Conservation (phyloP, 2,888 invertebrate genomes). For the Oscheius onirici region DNA sequence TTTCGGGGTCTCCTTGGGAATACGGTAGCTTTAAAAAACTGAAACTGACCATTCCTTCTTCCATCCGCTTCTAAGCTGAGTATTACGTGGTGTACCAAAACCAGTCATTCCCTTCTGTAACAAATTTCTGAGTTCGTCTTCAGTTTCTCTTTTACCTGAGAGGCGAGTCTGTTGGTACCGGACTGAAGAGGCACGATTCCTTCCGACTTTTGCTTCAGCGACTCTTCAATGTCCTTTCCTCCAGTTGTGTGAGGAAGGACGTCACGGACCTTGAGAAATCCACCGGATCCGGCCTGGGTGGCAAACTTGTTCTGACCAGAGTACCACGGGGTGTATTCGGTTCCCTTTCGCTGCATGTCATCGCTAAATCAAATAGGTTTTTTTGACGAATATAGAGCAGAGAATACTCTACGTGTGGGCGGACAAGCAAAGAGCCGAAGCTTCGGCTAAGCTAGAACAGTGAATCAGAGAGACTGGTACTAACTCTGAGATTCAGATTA, state of each 20-base stretch:
- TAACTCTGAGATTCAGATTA: too few species aligned
- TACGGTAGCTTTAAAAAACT: not conserved
- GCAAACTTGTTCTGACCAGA: constrained; percentile 72
- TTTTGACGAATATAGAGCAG: not conserved
- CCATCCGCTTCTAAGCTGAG: constrained; percentile 65
- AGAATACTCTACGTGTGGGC: constrained; percentile 37
- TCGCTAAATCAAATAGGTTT: constrained; percentile 52
- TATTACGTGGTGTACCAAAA: constrained; percentile 75
- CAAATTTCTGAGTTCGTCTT: too few species aligned
- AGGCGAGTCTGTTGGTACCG: constrained; percentile 75
- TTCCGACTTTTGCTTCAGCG: constrained; percentile 66
- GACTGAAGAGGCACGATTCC: constrained; percentile 74
- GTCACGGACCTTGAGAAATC: constrained; percentile 71
- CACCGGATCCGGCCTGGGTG: constrained; percentile 69
- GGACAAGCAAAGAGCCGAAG: too few species aligned
- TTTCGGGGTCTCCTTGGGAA: not conserved
- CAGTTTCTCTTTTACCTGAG: constrained; percentile 70
- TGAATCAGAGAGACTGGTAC: too few species aligned
- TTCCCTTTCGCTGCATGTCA: constrained; percentile 68
- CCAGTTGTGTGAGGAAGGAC: constrained; percentile 69
- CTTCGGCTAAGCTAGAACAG: too few species aligned
- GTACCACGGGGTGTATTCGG: constrained; percentile 71
- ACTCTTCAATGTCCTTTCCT: constrained; percentile 69
- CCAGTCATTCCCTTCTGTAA: constrained; percentile 75
- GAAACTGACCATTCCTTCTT: constrained; percentile 71